These are phyloP conservation scores for Drosophila simulans DNA, from an alignment of 1,140 invertebrate genomes.

Conservation along the genomic window DNA sequence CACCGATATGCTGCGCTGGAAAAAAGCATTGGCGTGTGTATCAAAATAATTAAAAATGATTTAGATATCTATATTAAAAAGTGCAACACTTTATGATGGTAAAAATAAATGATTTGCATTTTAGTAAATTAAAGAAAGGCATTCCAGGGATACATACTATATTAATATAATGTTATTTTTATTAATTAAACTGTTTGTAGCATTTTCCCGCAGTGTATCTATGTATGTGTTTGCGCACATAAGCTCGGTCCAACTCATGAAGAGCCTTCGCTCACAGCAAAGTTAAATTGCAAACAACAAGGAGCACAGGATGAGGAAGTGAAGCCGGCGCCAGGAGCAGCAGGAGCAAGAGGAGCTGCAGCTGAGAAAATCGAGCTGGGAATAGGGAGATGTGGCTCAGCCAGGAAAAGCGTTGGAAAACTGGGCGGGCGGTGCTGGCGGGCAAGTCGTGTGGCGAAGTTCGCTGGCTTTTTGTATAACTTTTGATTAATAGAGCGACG, in stretches of 20 bases:
- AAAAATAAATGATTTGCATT: too few species aligned
- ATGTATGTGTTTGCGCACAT: conserved; percentile 16
- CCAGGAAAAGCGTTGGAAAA: conserved; percentile 6
- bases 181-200: too few species aligned
- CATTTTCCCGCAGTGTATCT: conserved; percentile 15
- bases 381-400: conserved; percentile 19
- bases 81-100: too few species aligned
- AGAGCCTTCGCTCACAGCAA: conserved; percentile 56
- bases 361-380: conserved; percentile 19
- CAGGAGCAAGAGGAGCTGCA: conserved; percentile 2
- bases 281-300: conserved; percentile 78
- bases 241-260: conserved; percentile 50
- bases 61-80: background rate
- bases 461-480: conserved; percentile 80
- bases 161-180: too few species aligned
- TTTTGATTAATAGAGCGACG: conserved; percentile 78
- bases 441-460: conserved; percentile 62
- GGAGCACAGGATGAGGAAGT: conserved; percentile 28
- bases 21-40: too few species aligned
- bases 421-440: background rate
- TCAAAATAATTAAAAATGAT: background rate
- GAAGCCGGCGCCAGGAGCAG: conserved; percentile 13
- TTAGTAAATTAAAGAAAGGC: too few species aligned
- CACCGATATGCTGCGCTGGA: conserved; percentile 5
- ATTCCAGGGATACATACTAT: too few species aligned